These are phyloP conservation scores for Aphidius gifuensis DNA, from an alignment of 1,140 invertebrate genomes.

Conservation along the genomic window DNA sequence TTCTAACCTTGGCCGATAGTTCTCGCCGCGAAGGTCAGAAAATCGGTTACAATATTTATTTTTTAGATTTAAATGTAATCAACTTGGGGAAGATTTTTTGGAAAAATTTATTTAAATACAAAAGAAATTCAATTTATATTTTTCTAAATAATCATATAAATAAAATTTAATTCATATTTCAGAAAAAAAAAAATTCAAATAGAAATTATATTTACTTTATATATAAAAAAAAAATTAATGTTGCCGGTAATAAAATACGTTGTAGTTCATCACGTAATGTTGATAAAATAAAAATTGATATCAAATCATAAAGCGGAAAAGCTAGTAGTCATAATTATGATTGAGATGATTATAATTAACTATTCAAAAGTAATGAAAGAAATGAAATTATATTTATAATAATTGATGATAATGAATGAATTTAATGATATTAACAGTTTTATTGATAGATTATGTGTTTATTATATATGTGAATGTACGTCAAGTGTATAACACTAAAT, in stretches of 20 bases:
- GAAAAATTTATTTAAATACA: no score
- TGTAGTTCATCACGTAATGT: constrained; percentile 45
- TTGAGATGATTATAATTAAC: constrained; percentile 60
- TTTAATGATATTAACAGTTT: constrained; percentile 66
- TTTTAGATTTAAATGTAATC: no score
- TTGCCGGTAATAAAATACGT: constrained; percentile 49
- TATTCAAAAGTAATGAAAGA: constrained; percentile 32
- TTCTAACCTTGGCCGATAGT: no score
- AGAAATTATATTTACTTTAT: no score
- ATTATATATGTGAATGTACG: constrained; percentile 60
- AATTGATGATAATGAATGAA: constrained; percentile 68
- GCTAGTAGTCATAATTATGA: constrained; percentile 71
- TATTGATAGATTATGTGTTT: constrained; percentile 57
- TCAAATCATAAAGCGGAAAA: constrained; percentile 83
- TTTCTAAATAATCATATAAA: no score
- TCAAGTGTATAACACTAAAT: constrained; percentile 64
- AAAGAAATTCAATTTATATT: no score
- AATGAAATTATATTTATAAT: constrained; percentile 65
- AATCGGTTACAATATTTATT: no score
- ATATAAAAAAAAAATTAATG: no score
- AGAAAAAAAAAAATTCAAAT: no score
- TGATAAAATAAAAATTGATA: constrained; percentile 55
- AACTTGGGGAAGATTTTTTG: no score
- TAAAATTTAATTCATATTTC: no score
- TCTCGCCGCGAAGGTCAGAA: no score